Evolutionary conservation across 2,797 vertebrate genomes (phyloP), one percentile per base, ranked within the genome.

Genomic region (Sternotherus odoratus): DNA sequence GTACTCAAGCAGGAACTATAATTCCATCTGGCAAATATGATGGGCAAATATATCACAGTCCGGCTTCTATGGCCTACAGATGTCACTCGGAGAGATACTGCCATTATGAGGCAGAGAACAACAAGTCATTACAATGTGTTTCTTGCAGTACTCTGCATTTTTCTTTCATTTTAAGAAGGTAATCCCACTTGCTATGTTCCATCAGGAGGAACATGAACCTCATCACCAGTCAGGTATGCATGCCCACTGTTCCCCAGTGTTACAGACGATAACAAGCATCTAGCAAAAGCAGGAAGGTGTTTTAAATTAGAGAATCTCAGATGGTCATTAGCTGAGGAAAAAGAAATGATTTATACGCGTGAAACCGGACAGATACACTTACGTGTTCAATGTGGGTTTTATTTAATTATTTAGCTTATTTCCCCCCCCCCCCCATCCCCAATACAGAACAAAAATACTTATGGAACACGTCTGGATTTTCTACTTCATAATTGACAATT

Each of bases 111-210:
- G 39, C 54, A 33, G 15, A 54, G 36, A 17, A 53, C 36, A 15
- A 54, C n/a, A 39, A 39, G 13, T 36, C 21, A 39, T 12, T n/a
- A 5, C 2, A 50, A 17, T 6, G 23, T 39, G 17, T 81, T 81
- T 60, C 79, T 48, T 81, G 54, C 53, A 33, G 24, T 30, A 46
- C 13, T 10, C 24, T 15, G 86, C 24, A 54, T 66, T 89, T 81
- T 89, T 77, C 92, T 66, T 21, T 78, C 86, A 21, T 79, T 94
- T 86, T 88, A 24, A 36, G 91, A 66, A 43, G 92, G 26, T 63
- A 86, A 88, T 23, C 74, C 82, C 78, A 89, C 56, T 49, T n/a
- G 54, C 30, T 82, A 50, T 60, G 51, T 88, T 91, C 54, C 3
- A 0, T 51, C 46, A 50, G 49, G 86, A 92, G 79, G 63, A 26